Evolutionary conservation across 1,140 invertebrate species (phyloP).

Genomic region (Hyphantria cunea): DNA sequence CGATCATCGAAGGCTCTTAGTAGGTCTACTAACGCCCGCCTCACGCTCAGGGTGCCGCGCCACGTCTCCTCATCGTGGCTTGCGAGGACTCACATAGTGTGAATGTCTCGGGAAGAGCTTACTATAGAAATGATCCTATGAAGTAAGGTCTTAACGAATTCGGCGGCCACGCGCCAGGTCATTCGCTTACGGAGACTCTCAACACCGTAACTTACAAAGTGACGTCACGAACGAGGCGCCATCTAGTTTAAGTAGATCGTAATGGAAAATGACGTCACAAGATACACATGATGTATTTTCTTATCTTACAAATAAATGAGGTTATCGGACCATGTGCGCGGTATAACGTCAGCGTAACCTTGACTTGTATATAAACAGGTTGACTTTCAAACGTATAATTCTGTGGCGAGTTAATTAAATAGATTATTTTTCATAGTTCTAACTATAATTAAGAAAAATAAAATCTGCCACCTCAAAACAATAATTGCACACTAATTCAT

Average conservation of each 20-base stretch:
- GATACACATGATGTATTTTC: no score
- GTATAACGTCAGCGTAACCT: no score
- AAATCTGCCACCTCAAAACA: no score
- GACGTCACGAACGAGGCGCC: not conserved
- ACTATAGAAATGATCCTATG: constrained; percentile 55
- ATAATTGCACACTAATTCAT: no score
- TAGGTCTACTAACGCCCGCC: constrained; percentile 15
- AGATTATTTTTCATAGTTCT: no score
- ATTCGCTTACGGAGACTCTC: not conserved
- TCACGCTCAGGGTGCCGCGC: constrained; percentile 20
- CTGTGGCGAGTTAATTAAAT: no score
- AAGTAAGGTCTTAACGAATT: constrained; percentile 34
- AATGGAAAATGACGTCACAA: no score
- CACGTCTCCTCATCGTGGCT: constrained; percentile 32
- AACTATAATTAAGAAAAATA: no score
- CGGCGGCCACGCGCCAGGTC: not conserved
- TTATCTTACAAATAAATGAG: no score
- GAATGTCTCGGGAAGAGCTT: constrained; percentile 44
- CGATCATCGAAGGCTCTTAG: constrained; percentile 21
- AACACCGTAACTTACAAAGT: not conserved
- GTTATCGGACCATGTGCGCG: no score
- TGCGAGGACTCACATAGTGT: constrained; percentile 37
- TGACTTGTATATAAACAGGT: no score
- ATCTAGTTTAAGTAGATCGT: not conserved
- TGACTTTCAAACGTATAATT: no score